phyloP scores from a whole-genome alignment of 2,888 invertebrate species.

The Nephrotoma guestfalica region DNA sequence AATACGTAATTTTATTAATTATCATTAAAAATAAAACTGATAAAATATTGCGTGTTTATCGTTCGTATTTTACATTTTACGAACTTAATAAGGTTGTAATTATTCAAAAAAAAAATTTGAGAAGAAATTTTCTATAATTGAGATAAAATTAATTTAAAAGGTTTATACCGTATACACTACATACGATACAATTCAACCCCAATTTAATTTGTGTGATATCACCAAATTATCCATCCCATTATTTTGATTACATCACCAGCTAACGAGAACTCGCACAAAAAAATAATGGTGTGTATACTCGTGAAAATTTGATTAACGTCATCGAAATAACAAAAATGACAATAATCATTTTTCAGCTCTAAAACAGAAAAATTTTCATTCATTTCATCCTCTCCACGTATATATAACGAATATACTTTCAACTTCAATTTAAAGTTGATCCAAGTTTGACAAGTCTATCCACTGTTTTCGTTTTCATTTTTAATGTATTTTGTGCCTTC shows the following conservation, averaged over 20 bases:
- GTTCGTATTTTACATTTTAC: no score
- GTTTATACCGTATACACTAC: background rate
- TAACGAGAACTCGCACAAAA: background rate
- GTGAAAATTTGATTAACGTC: background rate
- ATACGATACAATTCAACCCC: background rate
- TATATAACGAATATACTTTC: background rate
- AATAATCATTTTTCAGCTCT: background rate
- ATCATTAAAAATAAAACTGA: background rate
- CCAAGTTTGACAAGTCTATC: slow-evolving; percentile 8
- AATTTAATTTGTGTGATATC: background rate
- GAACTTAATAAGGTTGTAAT: background rate
- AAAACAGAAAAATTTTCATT: background rate
- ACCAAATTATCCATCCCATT: background rate
- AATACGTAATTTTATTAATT: background rate
- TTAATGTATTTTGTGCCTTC: slow-evolving; percentile 1
- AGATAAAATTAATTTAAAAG: background rate
- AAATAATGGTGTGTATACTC: background rate
- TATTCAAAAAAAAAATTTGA: background rate
- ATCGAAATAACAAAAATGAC: background rate
- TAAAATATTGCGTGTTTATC: background rate
- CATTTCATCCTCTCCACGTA: background rate
- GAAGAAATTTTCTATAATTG: background rate
- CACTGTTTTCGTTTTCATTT: slow-evolving; percentile 5
- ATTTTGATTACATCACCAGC: background rate
- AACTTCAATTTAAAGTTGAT: slow-evolving; percentile 8